phyloP scores from a whole-genome alignment of 1,140 invertebrate genomes.

The Battus philenor region DNA sequence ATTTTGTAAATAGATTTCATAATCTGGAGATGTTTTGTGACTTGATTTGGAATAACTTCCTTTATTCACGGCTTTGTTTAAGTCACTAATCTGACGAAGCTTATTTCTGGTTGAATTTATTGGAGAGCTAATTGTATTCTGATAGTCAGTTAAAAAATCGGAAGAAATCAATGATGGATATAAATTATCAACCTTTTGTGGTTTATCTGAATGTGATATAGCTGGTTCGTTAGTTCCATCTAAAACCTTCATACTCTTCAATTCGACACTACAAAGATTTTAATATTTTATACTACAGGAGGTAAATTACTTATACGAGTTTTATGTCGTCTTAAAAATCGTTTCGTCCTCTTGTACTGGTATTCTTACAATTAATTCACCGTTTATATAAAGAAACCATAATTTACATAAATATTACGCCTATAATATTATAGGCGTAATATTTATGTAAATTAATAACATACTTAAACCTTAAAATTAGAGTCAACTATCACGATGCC shows the following conservation, averaged over 20 bases:
- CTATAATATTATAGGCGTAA: no score
- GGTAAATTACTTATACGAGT: no score
- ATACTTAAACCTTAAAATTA: no score
- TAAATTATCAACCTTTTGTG: constrained; percentile 16
- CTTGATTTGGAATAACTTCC: constrained; percentile 20
- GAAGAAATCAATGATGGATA: constrained; percentile 7
- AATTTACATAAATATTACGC: no score
- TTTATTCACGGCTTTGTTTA: constrained; percentile 21
- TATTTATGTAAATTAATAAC: no score
- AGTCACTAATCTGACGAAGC: neutral
- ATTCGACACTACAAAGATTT: constrained; percentile 38
- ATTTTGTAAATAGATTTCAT: constrained; percentile 47
- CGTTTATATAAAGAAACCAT: no score
- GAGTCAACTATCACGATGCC: no score
- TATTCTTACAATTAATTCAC: no score
- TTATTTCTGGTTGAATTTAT: neutral
- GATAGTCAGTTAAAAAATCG: constrained; percentile 1
- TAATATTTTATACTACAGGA: no score
- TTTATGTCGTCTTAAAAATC: no score
- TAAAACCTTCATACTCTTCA: constrained; percentile 42
- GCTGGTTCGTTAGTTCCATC: constrained; percentile 16
- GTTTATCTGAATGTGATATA: constrained; percentile 13
- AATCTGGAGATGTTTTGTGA: constrained; percentile 31
- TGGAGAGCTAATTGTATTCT: neutral
- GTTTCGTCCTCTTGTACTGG: no score